Base-by-base conservation (phyloP, 2,888 invertebrate genomes). In the Cheilosia grossa region DNA sequence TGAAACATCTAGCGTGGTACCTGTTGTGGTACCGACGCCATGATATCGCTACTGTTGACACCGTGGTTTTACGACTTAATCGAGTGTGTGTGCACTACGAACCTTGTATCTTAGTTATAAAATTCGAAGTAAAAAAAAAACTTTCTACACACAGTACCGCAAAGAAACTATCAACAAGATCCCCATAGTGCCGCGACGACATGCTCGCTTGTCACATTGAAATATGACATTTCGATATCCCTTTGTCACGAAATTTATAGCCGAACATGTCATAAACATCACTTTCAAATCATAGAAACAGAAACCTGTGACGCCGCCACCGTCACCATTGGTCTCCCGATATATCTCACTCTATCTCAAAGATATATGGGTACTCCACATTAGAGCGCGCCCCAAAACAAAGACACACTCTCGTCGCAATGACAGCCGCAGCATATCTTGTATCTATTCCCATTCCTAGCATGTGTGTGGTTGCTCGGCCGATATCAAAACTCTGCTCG, bases 191-290 rank as follows among this genome's bases (percentile, higher is more conserved):
- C 33, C 17, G 10, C 42, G 24, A 42, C 24, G 42, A 30, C 19
- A 67, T 58, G 59, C 37, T 53, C 37, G 30, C 56, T 40, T 77
- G 77, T 82, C 77, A 70, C 66, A 59, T 59, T 33, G 49, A 82
- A 77, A 72, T 82, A 72, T 79, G 73, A 56, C 78, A 79, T 63
- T 73, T 54, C 75, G 81, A 67, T 81, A 85, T 85, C 61, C 81
- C 72, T 75, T 54, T 85, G 75, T 72, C 85, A 81, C 67, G 67
- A 72, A 83, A 80, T 80, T 80, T 83, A 80, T 80, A 66, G 74
- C 47, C 81, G 54, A 67, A 85, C 85, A 85, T 81, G 81, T 85
- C 85, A 85, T 85, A 85, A 81, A 80, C 85, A 81, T 73, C 81
- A 85, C 75, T 77, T 85, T 81, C 75, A 77, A 77, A 80, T 75